Percentiles rank a stretch among this genome's conserved stretches.
Evolutionary conservation across 2,113 vertebrate genomes (phyloP).

Genomic region (Dermatemys mawii): DNA sequence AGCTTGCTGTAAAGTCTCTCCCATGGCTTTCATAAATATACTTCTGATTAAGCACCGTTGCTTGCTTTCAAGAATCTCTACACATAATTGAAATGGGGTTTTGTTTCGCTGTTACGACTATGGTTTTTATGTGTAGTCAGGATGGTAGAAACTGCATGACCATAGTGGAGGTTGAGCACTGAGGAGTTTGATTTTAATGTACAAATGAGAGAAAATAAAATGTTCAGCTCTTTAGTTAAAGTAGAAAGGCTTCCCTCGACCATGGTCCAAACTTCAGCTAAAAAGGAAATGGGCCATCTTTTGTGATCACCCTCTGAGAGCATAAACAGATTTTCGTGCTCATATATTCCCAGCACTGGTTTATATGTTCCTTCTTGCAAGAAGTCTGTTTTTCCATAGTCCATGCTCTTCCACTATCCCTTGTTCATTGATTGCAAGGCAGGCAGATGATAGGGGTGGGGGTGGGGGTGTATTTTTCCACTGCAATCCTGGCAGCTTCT

Average conservation of each 20-base stretch:
- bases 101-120: not conserved
- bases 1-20: not conserved
- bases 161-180: not conserved
- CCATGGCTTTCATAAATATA: slow-evolving; percentile 14
- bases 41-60: not conserved
- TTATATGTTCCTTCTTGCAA: not conserved
- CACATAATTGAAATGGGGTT: slow-evolving; percentile 33
- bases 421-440: not conserved
- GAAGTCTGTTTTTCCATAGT: not conserved
- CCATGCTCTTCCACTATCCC: not conserved
- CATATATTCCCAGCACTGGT: not conserved
- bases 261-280: not conserved
- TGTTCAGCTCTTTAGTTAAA: not conserved
- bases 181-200: not conserved
- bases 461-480: not conserved
- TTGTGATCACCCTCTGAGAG: not conserved
- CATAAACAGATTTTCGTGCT: not conserved
- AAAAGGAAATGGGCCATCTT: not conserved
- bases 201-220: not conserved
- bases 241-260: not conserved
- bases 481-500: not conserved
- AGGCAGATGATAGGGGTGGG: not conserved
- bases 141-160: not conserved
- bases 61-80: slow-evolving; percentile 23
- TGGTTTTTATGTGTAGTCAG: slow-evolving; percentile 9